Percentiles rank a stretch among this genome's conserved stretches.
These are phyloP conservation scores for Furcula furcula DNA, from an alignment of 2,888 invertebrate genomes.

Conservation along the genomic window DNA sequence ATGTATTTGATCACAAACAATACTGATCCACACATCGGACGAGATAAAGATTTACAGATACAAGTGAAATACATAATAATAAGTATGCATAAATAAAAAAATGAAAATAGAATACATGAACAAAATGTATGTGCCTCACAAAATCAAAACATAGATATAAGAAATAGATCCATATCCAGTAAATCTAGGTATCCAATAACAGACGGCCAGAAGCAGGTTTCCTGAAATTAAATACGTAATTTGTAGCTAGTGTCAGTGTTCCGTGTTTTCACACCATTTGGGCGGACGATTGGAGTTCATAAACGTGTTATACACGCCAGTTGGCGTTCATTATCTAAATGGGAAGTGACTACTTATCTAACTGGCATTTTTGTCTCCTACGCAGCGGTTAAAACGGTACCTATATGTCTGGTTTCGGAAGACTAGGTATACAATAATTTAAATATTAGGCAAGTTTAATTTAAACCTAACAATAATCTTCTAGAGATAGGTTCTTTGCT, in stretches of 20 bases:
- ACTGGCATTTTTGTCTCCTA: slow-evolving; percentile 56
- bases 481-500: no score
- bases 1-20: no score
- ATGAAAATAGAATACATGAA: no score
- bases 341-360: slow-evolving; percentile 65
- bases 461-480: no score
- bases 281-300: slow-evolving; percentile 11
- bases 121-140: no score
- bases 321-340: slow-evolving; percentile 54
- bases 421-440: no score
- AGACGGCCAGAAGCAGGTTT: no score
- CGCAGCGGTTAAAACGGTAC: slow-evolving; percentile 19
- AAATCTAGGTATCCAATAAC: background rate
- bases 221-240: background rate
- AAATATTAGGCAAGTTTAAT: no score
- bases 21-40: no score
- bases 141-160: background rate
- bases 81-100: no score
- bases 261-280: slow-evolving; percentile 15
- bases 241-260: slow-evolving; percentile 1
- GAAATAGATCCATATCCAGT: background rate
- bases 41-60: no score
- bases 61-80: no score
- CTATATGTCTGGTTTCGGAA: slow-evolving; percentile 8
- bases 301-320: slow-evolving; percentile 26